These are phyloP conservation scores for Crocodylus rhombifer DNA, from an alignment of 2,797 vertebrate genomes.

Conservation along the genomic window DNA sequence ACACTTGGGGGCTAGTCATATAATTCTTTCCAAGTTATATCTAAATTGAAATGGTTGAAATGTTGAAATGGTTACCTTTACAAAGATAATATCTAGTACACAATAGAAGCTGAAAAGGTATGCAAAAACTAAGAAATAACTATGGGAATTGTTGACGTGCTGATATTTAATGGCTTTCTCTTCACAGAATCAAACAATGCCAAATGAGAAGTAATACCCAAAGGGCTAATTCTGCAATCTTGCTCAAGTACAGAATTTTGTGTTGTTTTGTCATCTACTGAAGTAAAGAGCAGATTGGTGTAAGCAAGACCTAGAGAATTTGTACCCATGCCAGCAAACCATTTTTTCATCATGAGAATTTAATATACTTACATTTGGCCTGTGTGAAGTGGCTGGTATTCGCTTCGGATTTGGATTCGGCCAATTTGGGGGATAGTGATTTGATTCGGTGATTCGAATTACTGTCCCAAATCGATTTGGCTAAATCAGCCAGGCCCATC, in stretches of 20 bases:
- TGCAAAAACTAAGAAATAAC: background rate
- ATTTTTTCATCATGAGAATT: no score
- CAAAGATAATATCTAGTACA: background rate
- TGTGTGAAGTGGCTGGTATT: no score
- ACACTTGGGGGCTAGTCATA: background rate
- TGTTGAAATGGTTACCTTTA: fast-evolving
- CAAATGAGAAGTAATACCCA: background rate
- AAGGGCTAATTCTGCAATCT: background rate
- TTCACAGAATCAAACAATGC: background rate
- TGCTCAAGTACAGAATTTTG: background rate
- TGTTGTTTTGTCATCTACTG: background rate
- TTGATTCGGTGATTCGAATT: no score
- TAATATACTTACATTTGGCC: no score
- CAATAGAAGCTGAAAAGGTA: background rate
- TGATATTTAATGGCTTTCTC: background rate
- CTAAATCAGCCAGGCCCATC: no score
- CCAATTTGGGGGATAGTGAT: no score
- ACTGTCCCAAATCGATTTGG: no score
- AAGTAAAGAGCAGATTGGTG: background rate
- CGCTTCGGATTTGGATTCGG: no score
- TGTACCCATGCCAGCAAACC: background rate
- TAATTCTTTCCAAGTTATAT: background rate
- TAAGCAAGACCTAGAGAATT: background rate
- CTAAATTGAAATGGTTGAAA: background rate
- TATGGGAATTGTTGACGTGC: background rate